These are phyloP conservation scores for Poliocrania exsul DNA, from an alignment of 2,797 vertebrate species.

Conservation along the genomic window DNA sequence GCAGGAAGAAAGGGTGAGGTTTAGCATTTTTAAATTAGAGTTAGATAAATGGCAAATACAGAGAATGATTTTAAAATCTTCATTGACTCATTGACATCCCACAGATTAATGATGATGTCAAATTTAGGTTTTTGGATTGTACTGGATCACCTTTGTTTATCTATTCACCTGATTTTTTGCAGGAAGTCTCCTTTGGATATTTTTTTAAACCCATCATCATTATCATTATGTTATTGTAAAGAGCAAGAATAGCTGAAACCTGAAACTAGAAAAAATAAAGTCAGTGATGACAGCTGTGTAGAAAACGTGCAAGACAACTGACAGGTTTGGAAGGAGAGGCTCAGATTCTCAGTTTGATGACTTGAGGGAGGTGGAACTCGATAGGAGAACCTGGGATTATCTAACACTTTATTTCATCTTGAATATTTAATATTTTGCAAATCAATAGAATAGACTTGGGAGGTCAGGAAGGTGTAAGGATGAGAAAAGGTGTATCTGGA, in stretches of 20 bases:
- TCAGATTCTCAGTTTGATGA: not conserved
- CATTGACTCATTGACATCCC: not conserved
- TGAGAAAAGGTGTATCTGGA: not conserved
- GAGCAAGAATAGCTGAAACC: not conserved
- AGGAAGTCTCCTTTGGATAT: not conserved
- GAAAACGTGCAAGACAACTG: not conserved
- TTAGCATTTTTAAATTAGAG: not conserved
- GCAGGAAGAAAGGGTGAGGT: not conserved
- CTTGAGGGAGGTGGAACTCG: not conserved
- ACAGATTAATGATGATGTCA: not conserved
- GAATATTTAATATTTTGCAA: not conserved
- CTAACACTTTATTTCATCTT: not conserved
- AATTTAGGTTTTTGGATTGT: not conserved
- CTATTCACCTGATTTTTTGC: not conserved
- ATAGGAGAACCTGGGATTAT: not conserved
- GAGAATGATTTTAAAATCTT: not conserved
- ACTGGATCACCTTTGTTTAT: not conserved
- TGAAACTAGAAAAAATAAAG: not conserved
- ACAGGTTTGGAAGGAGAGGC: not conserved
- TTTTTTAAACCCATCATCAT: not conserved
- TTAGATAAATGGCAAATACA: not conserved
- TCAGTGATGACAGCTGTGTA: not conserved
- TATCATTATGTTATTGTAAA: not conserved
- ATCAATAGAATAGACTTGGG: not conserved
- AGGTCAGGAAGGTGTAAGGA: not conserved